Evolutionary conservation across 2,888 invertebrate species (phyloP).

Genomic region (Ectemnius cavifrons): DNA sequence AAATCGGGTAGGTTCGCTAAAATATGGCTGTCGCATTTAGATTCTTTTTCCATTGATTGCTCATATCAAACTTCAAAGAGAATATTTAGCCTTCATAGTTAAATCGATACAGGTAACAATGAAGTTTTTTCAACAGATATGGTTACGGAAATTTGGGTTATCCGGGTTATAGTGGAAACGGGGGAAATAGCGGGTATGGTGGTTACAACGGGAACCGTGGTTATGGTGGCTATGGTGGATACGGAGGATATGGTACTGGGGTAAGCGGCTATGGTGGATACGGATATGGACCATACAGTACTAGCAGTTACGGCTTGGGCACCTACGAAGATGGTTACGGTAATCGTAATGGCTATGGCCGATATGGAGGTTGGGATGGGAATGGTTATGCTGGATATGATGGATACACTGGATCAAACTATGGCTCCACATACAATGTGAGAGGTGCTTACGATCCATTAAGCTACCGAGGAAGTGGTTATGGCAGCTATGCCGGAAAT

Average conservation of each 20-base stretch:
- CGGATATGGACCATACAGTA: conserved; percentile 40
- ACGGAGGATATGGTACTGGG: conserved; percentile 72
- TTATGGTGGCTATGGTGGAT: conserved; percentile 71
- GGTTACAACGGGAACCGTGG: conserved; percentile 35
- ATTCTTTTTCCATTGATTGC: not conserved
- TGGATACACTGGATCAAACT: conserved; percentile 77
- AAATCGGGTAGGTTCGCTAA: conserved; percentile 60
- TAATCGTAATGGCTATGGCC: conserved; percentile 52
- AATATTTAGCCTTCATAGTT: not conserved
- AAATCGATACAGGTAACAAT: not conserved
- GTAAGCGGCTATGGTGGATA: conserved; percentile 36
- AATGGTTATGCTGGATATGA: conserved; percentile 80
- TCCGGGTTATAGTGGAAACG: conserved; percentile 30
- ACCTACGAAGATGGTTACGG: conserved; percentile 54
- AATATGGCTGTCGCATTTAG: not conserved
- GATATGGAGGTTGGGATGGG: conserved; percentile 48
- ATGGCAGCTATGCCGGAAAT: conserved; percentile 48
- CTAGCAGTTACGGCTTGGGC: conserved; percentile 41
- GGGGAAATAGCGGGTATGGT: conserved; percentile 23
- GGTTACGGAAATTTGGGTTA: conserved; percentile 46
- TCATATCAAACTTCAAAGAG: not conserved
- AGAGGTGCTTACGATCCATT: conserved; percentile 50
- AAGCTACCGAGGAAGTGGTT: conserved; percentile 37
- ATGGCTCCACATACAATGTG: conserved; percentile 47
- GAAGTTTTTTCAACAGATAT: conserved; percentile 50